Evolutionary conservation across 2,888 invertebrate genomes (phyloP).

Genomic region (Molorchus minor): DNA sequence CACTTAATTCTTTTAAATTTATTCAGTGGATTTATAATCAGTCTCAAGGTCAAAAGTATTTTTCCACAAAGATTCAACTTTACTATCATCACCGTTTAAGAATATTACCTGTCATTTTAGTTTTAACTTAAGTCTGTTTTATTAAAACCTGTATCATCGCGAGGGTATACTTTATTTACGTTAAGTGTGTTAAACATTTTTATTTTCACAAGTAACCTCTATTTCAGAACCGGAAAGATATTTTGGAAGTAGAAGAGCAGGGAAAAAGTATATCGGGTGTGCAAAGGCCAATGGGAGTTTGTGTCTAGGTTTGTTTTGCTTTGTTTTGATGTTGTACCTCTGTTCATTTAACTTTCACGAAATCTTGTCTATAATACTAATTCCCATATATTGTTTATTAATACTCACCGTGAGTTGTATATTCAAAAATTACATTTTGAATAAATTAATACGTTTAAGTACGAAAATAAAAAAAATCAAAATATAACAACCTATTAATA

Average conservation of each 20-base stretch:
- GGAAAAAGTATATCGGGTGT: constrained; percentile 57
- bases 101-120: no score
- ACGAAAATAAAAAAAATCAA: constrained; percentile 52
- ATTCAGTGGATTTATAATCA: no score
- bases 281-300: constrained; percentile 56
- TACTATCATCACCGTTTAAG: no score
- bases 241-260: constrained; percentile 55
- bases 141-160: no score
- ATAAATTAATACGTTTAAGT: constrained; percentile 23
- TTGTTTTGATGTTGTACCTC: constrained; percentile 57
- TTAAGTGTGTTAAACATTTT: no score
- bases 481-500: constrained; percentile 25
- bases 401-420: constrained; percentile 35
- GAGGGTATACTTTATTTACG: no score
- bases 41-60: no score
- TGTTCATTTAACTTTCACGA: constrained; percentile 48
- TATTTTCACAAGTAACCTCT: no score
- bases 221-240: constrained; percentile 59
- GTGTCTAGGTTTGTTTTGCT: constrained; percentile 62
- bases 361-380: constrained; percentile 48
- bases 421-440: constrained; percentile 9
- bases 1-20: no score
- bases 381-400: constrained; percentile 48
- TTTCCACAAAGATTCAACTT: no score
- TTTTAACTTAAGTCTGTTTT: no score